Conservation (phyloP, 2,888 invertebrate genomes). For the Sarcophaga carnaria region DNA sequence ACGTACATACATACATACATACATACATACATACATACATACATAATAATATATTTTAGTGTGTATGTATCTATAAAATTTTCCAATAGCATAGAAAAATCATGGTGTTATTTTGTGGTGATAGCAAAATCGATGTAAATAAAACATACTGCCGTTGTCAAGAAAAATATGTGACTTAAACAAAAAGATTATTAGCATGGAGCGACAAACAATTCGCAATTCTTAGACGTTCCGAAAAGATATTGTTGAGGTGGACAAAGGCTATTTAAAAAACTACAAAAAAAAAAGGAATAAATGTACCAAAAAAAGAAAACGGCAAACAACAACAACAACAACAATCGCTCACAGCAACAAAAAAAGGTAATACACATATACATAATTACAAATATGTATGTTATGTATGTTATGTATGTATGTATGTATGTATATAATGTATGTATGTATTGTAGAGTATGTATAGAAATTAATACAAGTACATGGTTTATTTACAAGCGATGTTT, state of each 20-base stretch:
- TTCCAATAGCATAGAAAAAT: conserved; percentile 21
- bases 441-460: conserved; percentile 5
- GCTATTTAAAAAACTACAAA: not conserved
- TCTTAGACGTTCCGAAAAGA: not conserved
- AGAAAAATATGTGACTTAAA: conserved; percentile 69
- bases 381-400: not conserved
- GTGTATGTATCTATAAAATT: not conserved
- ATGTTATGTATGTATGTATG: not conserved
- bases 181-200: conserved; percentile 70
- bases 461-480: conserved; percentile 8
- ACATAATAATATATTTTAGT: too few relatives aligned
- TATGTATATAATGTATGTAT: not conserved
- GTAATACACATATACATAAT: not conserved
- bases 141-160: conserved; percentile 65
- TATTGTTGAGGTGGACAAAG: not conserved
- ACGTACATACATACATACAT: not conserved
- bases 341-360: conserved; percentile 10
- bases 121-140: conserved; percentile 61
- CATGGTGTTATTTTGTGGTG: conserved; percentile 54
- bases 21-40: too few relatives aligned
- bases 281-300: conserved; percentile 27
- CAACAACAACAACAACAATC: conserved; percentile 26
- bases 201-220: conserved; percentile 42
- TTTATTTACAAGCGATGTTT: conserved; percentile 45
- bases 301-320: not conserved